Base-by-base conservation (phyloP, 2,113 vertebrate species). In the Strix uralensis region DNA sequence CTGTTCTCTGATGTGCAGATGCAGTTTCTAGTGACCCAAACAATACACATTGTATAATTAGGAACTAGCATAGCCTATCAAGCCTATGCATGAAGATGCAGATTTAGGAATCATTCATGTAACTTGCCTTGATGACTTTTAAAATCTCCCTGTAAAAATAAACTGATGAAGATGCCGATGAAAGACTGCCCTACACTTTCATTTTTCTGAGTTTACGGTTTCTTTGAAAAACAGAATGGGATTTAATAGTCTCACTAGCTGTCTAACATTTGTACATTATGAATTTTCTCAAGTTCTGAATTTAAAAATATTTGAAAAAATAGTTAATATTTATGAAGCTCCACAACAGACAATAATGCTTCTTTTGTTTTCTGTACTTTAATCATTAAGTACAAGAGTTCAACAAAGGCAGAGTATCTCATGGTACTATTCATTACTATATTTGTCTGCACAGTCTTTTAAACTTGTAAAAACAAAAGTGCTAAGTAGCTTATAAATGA, bases 21-120 rank as follows among this genome's bases (percentile, higher is more conserved):
- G 19, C 42, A 86, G 4, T 8, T 87, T 75, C 42, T n/a, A 69
- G 18, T 27, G 30, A 67, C 14, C 1, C 42, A 74, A 84, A 51
- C 3, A 2, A 0, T 62, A 25, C 0, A 0, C 44, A 55, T 9
- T 34, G 7, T 74, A 22, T 42, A 26, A 81, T 32, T 58, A 71
- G 26, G 15, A 81, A 42, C 13, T 25, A 71, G 11, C 5, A 47
- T 7, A 70, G 11, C 3, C 17, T 72, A 69, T 42, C 36, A 57
- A 92, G 17, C 10, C 15, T 58, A 25, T 29, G 3, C 14, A 36
- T 65, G 21, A 77, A 80, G 13, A 34, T 42, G 10, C 9, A 94
- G 23, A 75, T 75, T 65, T 65, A 69, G 36, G 5, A 92, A 59
- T 1, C n/a, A 13, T 1, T 9, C 5, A 32, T 13, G 8, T 71